Percentiles rank a stretch among this genome's conserved stretches.
These are phyloP conservation scores for Gortyna flavago DNA, from an alignment of 2,888 invertebrate genomes.

Conservation along the genomic window DNA sequence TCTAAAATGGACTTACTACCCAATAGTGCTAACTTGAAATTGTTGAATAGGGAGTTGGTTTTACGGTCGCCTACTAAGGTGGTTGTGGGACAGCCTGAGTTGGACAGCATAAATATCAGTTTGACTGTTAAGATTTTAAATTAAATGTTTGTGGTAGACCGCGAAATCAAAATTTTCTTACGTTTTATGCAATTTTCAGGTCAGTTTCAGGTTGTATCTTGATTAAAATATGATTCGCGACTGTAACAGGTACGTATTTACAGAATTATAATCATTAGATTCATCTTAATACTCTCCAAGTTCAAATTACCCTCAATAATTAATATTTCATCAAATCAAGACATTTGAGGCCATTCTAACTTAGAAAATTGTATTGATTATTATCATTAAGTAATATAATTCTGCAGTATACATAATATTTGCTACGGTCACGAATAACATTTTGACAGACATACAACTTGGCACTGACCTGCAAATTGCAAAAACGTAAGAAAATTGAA, in stretches of 20 bases:
- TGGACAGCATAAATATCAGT: slow-evolving; percentile 76
- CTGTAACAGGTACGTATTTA: background rate
- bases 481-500: background rate
- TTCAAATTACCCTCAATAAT: background rate
- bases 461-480: background rate
- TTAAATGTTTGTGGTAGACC: background rate
- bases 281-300: background rate
- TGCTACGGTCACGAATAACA: background rate
- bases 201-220: background rate
- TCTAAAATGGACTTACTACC: slow-evolving; percentile 77
- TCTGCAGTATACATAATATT: background rate
- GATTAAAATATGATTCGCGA: background rate
- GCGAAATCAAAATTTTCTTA: too few relatives aligned
- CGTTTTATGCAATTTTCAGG: too few relatives aligned
- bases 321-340: background rate
- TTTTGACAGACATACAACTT: background rate
- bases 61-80: slow-evolving; percentile 72
- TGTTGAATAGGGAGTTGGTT: slow-evolving; percentile 75
- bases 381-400: background rate
- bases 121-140: slow-evolving; percentile 74
- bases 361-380: background rate
- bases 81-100: slow-evolving; percentile 74
- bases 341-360: background rate
- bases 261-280: background rate
- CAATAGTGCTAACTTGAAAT: slow-evolving; percentile 77